A percentile compares a stretch with the other conserved stretches of the same genome.
Evolutionary conservation across 2,888 invertebrate genomes (phyloP).

Genomic region (Lamellibrachia columna): DNA sequence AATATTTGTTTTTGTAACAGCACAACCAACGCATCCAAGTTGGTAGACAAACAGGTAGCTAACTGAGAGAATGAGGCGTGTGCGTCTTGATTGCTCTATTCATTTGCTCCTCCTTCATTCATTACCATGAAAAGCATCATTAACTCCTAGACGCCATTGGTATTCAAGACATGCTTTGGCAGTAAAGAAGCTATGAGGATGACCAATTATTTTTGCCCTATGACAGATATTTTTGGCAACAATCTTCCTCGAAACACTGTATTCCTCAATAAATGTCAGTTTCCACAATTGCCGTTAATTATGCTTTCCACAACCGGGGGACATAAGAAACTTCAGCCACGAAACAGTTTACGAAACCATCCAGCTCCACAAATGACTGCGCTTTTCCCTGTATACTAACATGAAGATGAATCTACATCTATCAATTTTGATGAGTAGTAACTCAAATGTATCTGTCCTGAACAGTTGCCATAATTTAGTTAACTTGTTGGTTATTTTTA

Average conservation of each 20-base stretch:
- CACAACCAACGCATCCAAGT: not conserved
- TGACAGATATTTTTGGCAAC: not conserved
- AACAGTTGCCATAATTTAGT: not conserved
- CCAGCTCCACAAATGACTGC: not conserved
- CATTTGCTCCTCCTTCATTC: not conserved
- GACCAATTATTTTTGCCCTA: not conserved
- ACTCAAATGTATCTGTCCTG: not conserved
- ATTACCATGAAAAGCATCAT: not conserved
- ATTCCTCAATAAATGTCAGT: not conserved
- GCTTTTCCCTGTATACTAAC: not conserved
- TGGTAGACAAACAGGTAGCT: not conserved
- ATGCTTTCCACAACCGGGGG: not conserved
- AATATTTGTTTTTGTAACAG: not conserved
- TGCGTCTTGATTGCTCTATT: not conserved
- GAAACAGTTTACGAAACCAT: not conserved
- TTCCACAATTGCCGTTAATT: constrained; percentile 1
- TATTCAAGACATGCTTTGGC: not conserved
- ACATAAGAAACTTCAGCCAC: not conserved
- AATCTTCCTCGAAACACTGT: not conserved
- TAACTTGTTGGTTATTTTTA: not conserved
- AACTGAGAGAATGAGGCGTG: not conserved
- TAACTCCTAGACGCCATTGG: not conserved
- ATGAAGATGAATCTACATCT: not conserved
- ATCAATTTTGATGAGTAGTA: not conserved
- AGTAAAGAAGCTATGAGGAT: not conserved